Percentiles rank a stretch among this genome's conserved stretches.
phyloP scores from a whole-genome alignment of 2,888 invertebrate species.

The Drosophila setosimentum region DNA sequence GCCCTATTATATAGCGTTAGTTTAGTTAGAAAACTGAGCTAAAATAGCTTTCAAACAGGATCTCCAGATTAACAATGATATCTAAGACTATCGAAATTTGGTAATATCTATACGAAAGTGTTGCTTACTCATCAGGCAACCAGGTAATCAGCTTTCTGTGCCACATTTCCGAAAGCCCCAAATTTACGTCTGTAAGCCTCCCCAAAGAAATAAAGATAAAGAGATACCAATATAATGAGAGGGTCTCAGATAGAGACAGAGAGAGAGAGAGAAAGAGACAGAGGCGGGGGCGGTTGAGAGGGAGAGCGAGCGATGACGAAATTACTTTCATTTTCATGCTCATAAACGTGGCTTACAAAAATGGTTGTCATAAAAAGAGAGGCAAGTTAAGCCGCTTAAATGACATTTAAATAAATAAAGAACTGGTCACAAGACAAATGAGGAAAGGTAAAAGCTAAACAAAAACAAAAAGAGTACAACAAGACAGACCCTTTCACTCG shows the following conservation, averaged over 20 bases:
- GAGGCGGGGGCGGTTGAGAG: conserved; percentile 11
- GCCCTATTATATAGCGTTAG: neutral
- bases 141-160: conserved; percentile 31
- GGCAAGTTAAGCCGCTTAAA: conserved; percentile 76
- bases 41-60: neutral
- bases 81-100: conserved; percentile 6
- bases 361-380: conserved; percentile 67
- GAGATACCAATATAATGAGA: neutral
- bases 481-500: conserved; percentile 64
- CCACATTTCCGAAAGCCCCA: conserved; percentile 64
- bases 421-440: conserved; percentile 50
- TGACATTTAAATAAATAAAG: conserved; percentile 74
- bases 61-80: neutral
- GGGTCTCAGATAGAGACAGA: neutral
- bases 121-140: conserved; percentile 52
- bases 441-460: conserved; percentile 55
- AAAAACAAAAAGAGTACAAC: conserved; percentile 13
- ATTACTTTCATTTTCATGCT: conserved; percentile 78
- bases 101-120: neutral
- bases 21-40: neutral
- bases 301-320: conserved; percentile 56
- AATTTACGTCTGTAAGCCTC: conserved; percentile 51
- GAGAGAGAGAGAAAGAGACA: neutral
- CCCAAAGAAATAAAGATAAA: conserved; percentile 25
- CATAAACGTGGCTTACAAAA: conserved; percentile 63